Evolutionary conservation across 2,888 invertebrate species (phyloP), one percentile per base, ranked within the genome.

Genomic region (Spodoptera picta): DNA sequence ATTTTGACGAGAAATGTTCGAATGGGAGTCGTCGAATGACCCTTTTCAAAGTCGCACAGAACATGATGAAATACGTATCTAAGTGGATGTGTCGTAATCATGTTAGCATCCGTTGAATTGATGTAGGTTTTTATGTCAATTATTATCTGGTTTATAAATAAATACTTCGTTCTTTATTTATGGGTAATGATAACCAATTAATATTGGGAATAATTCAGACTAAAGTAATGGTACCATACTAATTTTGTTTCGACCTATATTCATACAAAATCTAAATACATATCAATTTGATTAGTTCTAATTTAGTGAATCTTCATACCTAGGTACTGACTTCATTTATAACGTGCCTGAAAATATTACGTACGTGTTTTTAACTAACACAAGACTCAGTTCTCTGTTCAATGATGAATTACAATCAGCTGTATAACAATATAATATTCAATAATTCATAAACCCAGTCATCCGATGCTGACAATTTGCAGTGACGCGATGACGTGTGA

Each of bases 21-120:
- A 75, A 60, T 69, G 51, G 56, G 45, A 73, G 66, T 69, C 70
- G 71, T 69, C 70, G 71, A 80, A 74, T 79, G 80, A 87, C 86
- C 88, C 85, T 86, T 83, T 80, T 87, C 86, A 87, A 87, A 83
- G 83, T 86, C 56, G 45, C 58, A 47, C 66, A 53, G 63, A 57
- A 65, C 62, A 47, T 70, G 59, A 65, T 72, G 63, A 62, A 69
- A 75, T 73, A 53, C 64, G 47, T 71, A 73, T 59, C 60, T 71
- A 60, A 67, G 59, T 63, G 62, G 71, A 65, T 66, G 57, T 60
- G 60, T 66, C 58, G 67, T 57, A 50, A 60, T 67, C 65, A 51
- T 68, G 60, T 74, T 46, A 56, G 52, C 52, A 47, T 65, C 61
- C 70, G 60, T 57, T 60, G 4, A 41, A 65, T 46, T 58, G n/a